These are phyloP conservation scores for Acrocyrtus sp. DNA, from an alignment of 2,888 invertebrate species.

Conservation along the genomic window DNA sequence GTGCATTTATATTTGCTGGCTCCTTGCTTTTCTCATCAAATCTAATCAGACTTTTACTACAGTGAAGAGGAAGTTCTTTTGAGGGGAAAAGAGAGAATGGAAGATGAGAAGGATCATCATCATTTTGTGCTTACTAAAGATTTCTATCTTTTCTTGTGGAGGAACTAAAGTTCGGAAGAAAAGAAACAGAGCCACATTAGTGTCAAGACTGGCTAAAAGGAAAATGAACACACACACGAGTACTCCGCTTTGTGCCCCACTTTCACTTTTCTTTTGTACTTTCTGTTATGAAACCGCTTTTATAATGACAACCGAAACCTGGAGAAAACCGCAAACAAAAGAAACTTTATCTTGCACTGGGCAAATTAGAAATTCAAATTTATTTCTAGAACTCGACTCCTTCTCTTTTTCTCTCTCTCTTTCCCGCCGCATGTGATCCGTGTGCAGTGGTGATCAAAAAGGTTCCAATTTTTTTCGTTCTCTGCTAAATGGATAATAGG, in stretches of 20 bases:
- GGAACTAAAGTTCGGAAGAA: background rate
- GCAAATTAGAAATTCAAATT: slow-evolving; percentile 48
- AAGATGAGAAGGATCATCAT: background rate
- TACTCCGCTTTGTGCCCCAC: background rate
- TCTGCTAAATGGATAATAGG: background rate
- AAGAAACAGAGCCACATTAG: background rate
- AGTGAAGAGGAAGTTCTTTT: background rate
- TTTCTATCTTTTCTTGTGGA: background rate
- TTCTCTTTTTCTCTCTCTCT: too few species aligned
- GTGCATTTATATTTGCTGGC: background rate
- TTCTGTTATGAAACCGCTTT: background rate
- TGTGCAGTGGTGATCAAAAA: too few species aligned
- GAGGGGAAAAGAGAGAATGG: background rate
- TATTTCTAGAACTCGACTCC: slow-evolving; percentile 19
- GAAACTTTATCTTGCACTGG: slow-evolving; percentile 22
- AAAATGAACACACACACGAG: background rate
- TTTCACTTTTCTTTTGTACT: background rate
- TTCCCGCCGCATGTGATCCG: too few species aligned
- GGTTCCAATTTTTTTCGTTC: too few species aligned
- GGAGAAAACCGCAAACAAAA: slow-evolving; percentile 11
- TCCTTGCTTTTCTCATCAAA: background rate
- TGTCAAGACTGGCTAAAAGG: background rate
- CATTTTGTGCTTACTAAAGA: background rate
- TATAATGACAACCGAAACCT: slow-evolving; percentile 4
- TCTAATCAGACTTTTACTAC: background rate